These are phyloP conservation scores for Paralichthys olivaceus DNA, from an alignment of 2,113 vertebrate genomes.

Conservation along the genomic window DNA sequence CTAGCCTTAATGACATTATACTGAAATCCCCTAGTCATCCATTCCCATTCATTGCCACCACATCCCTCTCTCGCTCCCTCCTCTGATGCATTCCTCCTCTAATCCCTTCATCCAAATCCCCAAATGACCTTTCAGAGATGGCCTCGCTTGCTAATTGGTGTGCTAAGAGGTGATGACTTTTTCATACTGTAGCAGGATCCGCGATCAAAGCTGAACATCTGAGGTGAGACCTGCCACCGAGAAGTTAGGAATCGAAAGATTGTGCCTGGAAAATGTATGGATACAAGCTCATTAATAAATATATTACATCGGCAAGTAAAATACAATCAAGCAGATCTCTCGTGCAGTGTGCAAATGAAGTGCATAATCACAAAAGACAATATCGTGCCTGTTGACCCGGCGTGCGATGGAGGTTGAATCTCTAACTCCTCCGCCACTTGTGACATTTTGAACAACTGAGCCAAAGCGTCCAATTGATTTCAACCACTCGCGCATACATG, in stretches of 20 bases:
- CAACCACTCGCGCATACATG: conserved; percentile 35
- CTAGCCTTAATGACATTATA: conserved; percentile 75
- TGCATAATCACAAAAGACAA: conserved; percentile 21
- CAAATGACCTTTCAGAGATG: conserved; percentile 72
- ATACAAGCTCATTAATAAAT: conserved; percentile 15
- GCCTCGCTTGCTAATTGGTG: conserved; percentile 64
- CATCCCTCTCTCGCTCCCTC: conserved; percentile 63
- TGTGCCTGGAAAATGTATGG: neutral
- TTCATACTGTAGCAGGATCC: conserved; percentile 12
- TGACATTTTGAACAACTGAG: conserved; percentile 56
- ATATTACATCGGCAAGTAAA: conserved; percentile 21
- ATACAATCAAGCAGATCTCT: conserved; percentile 28
- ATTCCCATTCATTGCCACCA: conserved; percentile 72
- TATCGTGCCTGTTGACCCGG: conserved; percentile 31
- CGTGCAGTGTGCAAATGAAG: conserved; percentile 26
- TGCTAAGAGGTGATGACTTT: conserved; percentile 52
- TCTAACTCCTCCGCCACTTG: conserved; percentile 46
- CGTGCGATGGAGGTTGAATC: conserved; percentile 24
- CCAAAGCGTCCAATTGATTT: conserved; percentile 50
- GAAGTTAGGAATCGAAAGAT: neutral
- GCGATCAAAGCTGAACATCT: conserved; percentile 21
- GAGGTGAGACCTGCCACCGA: neutral
- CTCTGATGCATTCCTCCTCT: conserved; percentile 75
- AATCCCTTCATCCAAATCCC: conserved; percentile 76
- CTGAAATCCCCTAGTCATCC: conserved; percentile 73